Conservation (phyloP, 1,140 invertebrate genomes). For the Ectropis grisescens region DNA sequence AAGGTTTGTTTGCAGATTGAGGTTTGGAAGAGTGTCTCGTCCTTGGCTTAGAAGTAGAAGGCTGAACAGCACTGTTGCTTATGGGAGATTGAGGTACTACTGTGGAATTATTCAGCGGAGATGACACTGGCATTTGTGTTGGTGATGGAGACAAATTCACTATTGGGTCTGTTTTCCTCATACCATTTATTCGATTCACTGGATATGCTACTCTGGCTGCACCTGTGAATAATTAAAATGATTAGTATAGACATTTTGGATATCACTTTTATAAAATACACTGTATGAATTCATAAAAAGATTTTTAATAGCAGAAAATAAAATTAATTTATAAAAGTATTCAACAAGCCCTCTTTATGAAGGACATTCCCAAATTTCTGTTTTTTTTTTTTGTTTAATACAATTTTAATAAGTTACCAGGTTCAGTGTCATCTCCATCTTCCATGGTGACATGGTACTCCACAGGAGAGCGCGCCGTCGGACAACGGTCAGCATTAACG, state of each 20-base stretch:
- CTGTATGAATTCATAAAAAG: too few relatives aligned
- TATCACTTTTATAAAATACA: too few relatives aligned
- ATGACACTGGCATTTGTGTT: slow-evolving; percentile 24
- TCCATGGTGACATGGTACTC: slow-evolving; percentile 59
- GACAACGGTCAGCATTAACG: slow-evolving; percentile 16
- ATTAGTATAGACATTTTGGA: too few relatives aligned
- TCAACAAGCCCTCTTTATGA: too few relatives aligned
- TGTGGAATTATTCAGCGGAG: slow-evolving; percentile 23
- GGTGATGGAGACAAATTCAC: slow-evolving; percentile 38
- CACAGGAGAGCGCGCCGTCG: slow-evolving; percentile 21
- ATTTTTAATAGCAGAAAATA: too few relatives aligned
- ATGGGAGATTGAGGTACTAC: too few relatives aligned
- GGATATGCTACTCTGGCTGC: slow-evolving; percentile 25
- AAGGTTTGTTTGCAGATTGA: slow-evolving; percentile 17
- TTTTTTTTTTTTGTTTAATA: too few relatives aligned
- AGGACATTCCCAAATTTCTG: too few relatives aligned
- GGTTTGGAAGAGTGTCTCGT: slow-evolving; percentile 19
- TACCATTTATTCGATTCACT: slow-evolving; percentile 11
- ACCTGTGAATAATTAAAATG: too few relatives aligned
- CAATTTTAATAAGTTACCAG: slow-evolving; percentile 40
- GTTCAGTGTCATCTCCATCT: slow-evolving; percentile 46
- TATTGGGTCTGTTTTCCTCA: slow-evolving; percentile 16
- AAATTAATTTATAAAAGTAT: too few relatives aligned
- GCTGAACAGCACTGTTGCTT: too few relatives aligned
- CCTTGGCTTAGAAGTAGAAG: slow-evolving; percentile 31